phyloP scores from a whole-genome alignment of 2,113 vertebrate species.

The Benitochromis conjunctus region DNA sequence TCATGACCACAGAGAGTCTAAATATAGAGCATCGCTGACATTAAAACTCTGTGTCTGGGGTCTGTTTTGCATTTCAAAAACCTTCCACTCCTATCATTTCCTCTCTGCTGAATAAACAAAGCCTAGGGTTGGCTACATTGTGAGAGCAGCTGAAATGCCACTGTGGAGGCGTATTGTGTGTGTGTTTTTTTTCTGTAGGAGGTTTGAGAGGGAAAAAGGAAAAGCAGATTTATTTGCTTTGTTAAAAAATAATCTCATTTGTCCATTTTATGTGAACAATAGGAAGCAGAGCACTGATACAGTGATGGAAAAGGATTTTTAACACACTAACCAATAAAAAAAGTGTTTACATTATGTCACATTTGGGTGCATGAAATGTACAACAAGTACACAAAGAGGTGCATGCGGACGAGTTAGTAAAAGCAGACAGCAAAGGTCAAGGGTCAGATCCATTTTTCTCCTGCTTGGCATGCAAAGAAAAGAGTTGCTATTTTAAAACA shows the following conservation, averaged over 20 bases:
- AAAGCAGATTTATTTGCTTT: neutral
- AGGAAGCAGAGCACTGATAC: neutral
- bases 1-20: conserved; percentile 6
- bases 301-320: neutral
- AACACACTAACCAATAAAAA: neutral
- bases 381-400: neutral
- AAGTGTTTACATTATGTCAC: neutral
- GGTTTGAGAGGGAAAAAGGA: neutral
- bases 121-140: conserved; percentile 12
- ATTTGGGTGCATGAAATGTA: neutral
- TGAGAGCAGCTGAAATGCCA: conserved; percentile 23
- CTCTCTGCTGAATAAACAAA: conserved; percentile 46
- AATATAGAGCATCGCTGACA: conserved; percentile 33
- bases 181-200: neutral
- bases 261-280: neutral
- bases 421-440: conserved; percentile 34
- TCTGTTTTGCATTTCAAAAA: conserved; percentile 50
- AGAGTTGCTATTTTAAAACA: neutral
- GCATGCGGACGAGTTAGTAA: conserved; percentile 17
- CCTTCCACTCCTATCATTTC: conserved; percentile 38
- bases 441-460: conserved; percentile 41
- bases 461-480: neutral
- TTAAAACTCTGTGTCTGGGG: conserved; percentile 15
- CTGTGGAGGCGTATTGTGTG: neutral
- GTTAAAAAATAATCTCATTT: neutral